Evolutionary conservation across 2,113 vertebrate species (phyloP), one percentile per base, ranked within the genome.

Genomic region (Catharus fuscescens): DNA sequence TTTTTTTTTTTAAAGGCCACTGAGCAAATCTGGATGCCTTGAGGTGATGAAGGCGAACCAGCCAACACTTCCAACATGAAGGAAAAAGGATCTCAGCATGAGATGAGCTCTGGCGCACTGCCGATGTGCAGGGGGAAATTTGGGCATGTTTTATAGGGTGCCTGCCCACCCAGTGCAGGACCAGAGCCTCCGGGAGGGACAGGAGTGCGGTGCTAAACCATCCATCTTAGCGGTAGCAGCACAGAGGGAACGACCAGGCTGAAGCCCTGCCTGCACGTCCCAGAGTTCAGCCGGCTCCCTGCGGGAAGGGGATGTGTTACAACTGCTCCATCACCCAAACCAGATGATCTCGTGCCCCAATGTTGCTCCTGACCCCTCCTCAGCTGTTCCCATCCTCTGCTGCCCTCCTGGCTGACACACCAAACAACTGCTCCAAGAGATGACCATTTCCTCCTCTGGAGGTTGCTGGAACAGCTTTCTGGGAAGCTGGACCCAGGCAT

Each of bases 11-110:
- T 91, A 93, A 92, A 96, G 93, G 96, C 96, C 92, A 96, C 83
- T 93, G 91, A 96, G 96, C 95, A 97, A 97, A 98, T 96, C 45
- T 34, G 66, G 62, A 80, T 93, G 96, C 97, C 98, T 96, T 18
- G 4, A 77, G 96, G 98, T 97, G 16, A 93, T n/a, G 69, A 53
- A 56, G 83, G 88, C 1, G 8, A 82, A 53, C 50, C 91, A 82
- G 88, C 76, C 84, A 74, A 80, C 0, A 50, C 74, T 79, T 95
- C 80, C 90, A 64, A 65, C 52, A 32, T 8, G 77, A 85, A 92
- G 72, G 69, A 80, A 61, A 80, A 92, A 87, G 78, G 36, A 81
- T 89, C 77, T 86, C 24, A 7, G 64, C 52, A 14, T 42, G n/a
- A 97, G 86, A 86, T 3, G 17, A 62, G 67, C 65, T 40, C 52